These are phyloP conservation scores for Merodon equestris DNA, from an alignment of 2,888 invertebrate genomes.

Conservation along the genomic window DNA sequence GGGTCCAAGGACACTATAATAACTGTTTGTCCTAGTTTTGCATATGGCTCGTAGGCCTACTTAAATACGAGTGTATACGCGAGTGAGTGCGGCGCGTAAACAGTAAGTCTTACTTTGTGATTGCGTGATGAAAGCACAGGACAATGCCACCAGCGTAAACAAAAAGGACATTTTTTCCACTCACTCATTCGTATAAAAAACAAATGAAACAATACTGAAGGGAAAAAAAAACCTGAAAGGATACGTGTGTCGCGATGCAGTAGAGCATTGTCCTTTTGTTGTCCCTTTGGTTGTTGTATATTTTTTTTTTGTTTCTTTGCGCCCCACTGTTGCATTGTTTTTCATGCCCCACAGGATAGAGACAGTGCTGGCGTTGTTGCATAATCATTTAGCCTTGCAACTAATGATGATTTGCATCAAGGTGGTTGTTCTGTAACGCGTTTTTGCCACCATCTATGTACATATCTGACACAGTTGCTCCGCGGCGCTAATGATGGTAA, in stretches of 20 bases:
- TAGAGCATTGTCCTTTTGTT: too few species aligned
- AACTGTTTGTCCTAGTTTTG: constrained; percentile 37
- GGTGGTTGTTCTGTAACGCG: not conserved
- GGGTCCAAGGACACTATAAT: constrained; percentile 51
- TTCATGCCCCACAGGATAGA: not conserved
- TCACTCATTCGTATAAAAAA: too few species aligned
- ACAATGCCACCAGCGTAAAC: constrained; percentile 33
- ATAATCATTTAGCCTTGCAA: constrained; percentile 8
- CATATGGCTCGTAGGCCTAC: not conserved
- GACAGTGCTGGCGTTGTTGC: constrained; percentile 12
- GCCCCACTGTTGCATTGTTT: not conserved
- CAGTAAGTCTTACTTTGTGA: constrained; percentile 42
- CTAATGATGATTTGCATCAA: constrained; percentile 34
- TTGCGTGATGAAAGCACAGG: constrained; percentile 51
- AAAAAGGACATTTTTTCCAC: not conserved
- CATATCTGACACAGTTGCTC: too few species aligned
- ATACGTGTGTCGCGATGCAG: too few species aligned
- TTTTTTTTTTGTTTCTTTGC: too few species aligned
- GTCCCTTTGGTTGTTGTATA: too few species aligned
- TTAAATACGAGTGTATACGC: not conserved
- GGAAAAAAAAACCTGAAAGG: not conserved
- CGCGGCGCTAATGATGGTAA: constrained; percentile 12
- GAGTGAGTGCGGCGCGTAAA: constrained; percentile 18
- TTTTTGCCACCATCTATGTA: constrained; percentile 19
- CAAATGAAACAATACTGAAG: too few species aligned